Conservation (phyloP, 1,140 invertebrate species). For the Aleiodes sp. region DNA sequence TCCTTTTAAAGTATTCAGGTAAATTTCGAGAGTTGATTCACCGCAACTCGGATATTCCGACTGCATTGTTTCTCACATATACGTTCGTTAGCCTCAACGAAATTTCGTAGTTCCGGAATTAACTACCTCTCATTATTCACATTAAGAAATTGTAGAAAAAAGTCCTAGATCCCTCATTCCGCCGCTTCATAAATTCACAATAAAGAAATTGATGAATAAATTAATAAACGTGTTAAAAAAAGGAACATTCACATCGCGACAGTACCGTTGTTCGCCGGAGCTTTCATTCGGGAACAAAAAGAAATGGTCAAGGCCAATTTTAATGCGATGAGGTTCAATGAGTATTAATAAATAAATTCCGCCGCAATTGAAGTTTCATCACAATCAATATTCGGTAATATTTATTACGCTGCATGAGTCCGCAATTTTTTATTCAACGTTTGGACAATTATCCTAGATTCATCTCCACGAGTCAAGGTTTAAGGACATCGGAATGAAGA, state of each 20-base stretch:
- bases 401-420: no score
- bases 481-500: no score
- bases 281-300: no score
- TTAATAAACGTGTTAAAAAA: neutral
- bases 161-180: neutral
- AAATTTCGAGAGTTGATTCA: neutral
- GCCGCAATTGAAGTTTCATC: no score
- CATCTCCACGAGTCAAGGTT: no score
- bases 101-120: conserved; percentile 17
- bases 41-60: conserved; percentile 24
- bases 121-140: neutral
- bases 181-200: neutral
- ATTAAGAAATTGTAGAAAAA: neutral
- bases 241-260: no score
- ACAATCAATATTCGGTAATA: no score
- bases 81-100: conserved; percentile 18
- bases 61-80: conserved; percentile 12
- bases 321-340: no score
- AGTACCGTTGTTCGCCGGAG: no score
- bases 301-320: neutral
- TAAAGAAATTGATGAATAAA: neutral
- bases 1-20: conserved; percentile 26
- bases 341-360: neutral
- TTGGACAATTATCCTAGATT: no score
- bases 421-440: no score